Base-by-base conservation (phyloP, 2,888 invertebrate species). In the Smittia sp. region DNA sequence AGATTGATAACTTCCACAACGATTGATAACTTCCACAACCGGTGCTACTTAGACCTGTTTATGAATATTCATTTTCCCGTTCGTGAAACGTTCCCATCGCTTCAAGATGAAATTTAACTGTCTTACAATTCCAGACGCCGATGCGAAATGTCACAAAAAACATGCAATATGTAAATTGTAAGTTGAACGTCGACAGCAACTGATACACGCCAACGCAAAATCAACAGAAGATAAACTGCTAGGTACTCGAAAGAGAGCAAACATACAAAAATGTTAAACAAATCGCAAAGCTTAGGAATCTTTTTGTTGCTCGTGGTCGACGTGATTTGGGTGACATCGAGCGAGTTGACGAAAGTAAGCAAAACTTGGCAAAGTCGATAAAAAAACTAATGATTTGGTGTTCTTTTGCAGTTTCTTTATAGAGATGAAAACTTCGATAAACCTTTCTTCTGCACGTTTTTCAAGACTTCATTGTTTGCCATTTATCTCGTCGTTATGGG, bases 391-490 rank as follows among this genome's bases (percentile, higher is more conserved):
- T 39, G 27, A 25, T 39, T 68, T 72, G 38, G 46, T 38, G 52
- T 18, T 67, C 3, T 68, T 70, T 88, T 88, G 74, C 85, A 96
- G 96, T 93, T 90, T 81, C 87, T 94, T 76, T 94, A 94, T 81
- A 86, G 86, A 78, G 90, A 94, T 83, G 91, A 92, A 80, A 87
- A 92, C 75, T 93, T 91, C 80, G 90, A 94, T 79, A 94, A 97
- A 80, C 98, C 98, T 68, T 98, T 97, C 84, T 94, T 98, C 83
- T 92, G 92, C 78, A 96, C 97, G 20, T 98, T 98, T 82, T 86
- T 96, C 75, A 96, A 97, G 83, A 96, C 96, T 74, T 95, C 94
- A 41, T 89, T 98, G 88, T 94, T 98, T 79, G 90, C 93, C 75
- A 84, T 98, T 76, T 98, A 98, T 83, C 86, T 98, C 77, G 82